Evolutionary conservation across 1,140 invertebrate species (phyloP).

Genomic region (Drosophila ironensis): DNA sequence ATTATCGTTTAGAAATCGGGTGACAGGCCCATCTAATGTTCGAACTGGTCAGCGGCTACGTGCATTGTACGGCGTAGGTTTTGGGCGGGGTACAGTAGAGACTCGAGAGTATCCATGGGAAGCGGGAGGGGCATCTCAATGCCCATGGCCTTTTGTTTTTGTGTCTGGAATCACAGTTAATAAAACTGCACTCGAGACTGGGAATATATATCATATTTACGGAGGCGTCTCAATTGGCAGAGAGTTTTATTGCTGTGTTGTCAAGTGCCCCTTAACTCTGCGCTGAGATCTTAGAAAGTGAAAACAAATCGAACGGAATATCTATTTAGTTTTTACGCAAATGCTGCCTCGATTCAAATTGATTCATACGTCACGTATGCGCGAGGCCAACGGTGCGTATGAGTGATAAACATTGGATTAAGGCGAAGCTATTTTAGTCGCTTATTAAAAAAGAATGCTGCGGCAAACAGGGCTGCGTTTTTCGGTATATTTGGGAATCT

Average conservation of each 20-base stretch:
- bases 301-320: not conserved
- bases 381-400: not conserved
- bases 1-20: conserved; percentile 21
- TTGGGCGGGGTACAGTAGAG: not conserved
- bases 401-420: not conserved
- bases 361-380: not conserved
- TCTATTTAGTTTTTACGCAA: no score
- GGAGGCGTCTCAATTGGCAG: not conserved
- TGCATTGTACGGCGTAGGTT: conserved; percentile 11
- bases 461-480: no score
- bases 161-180: conserved; percentile 20
- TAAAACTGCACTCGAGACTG: conserved; percentile 2
- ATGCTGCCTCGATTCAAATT: no score
- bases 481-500: no score
- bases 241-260: not conserved
- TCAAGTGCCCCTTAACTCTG: not conserved
- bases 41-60: conserved; percentile 11
- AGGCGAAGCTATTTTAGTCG: no score
- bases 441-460: no score
- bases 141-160: conserved; percentile 3
- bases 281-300: not conserved
- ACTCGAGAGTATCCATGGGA: not conserved
- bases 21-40: conserved; percentile 1
- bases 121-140: not conserved
- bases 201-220: not conserved